These are phyloP conservation scores for Erythrocercus mccallii DNA, from an alignment of 2,113 vertebrate species.

Conservation along the genomic window DNA sequence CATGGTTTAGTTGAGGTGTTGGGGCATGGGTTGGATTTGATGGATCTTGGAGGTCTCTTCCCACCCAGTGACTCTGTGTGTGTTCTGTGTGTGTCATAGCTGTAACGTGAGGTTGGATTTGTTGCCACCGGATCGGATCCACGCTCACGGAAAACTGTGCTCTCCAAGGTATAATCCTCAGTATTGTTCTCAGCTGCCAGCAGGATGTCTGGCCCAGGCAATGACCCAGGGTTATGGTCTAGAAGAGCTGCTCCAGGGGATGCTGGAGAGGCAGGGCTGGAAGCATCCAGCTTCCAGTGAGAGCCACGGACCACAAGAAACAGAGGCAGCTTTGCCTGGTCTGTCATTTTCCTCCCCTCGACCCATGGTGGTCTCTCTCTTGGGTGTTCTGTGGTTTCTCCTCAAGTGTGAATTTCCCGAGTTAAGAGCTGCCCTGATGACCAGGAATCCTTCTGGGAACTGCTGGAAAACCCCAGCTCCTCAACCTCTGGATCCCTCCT, in stretches of 20 bases:
- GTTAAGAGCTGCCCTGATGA: background rate
- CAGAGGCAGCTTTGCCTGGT: background rate
- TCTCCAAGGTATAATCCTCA: background rate
- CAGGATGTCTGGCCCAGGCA: background rate
- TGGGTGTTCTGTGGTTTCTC: background rate
- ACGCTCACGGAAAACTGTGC: background rate
- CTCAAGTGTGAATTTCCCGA: background rate
- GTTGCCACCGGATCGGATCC: background rate
- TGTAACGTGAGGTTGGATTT: background rate
- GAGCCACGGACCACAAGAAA: background rate
- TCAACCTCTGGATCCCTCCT: background rate
- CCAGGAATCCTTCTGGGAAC: background rate
- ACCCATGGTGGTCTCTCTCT: background rate
- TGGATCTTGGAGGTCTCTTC: background rate
- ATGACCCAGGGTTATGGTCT: background rate
- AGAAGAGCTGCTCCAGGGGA: background rate
- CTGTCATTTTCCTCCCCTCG: background rate
- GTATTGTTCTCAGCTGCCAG: background rate
- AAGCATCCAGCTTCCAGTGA: background rate
- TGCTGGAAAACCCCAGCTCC: background rate
- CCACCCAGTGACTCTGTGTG: background rate
- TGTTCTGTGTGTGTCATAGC: background rate
- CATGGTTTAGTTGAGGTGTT: background rate
- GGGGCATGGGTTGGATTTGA: background rate
- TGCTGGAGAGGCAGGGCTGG: background rate